Base-by-base conservation (phyloP, 2,113 vertebrate genomes). In the Cairina moschata region DNA sequence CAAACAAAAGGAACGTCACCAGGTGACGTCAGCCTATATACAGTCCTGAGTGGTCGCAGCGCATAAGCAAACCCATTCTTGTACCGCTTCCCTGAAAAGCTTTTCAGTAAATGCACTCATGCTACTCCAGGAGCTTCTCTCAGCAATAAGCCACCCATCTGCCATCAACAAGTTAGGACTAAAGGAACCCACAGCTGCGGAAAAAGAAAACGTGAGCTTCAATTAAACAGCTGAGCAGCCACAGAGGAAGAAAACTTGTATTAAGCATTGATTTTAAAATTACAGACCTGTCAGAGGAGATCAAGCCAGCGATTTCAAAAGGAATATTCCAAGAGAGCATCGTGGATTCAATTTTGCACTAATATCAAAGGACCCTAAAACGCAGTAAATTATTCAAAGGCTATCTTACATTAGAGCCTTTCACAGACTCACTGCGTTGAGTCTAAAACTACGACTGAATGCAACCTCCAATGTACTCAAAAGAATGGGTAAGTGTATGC, bases 401-500 rank as follows among this genome's bases (percentile, higher is more conserved):
- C 98, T 99, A 97, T 98, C 98, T 97, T 91, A 97, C 97, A 89
- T 97, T 98, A 98, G 98, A 99, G 98, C 98, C 98, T 98, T 98
- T 98, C 97, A 98, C 98, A 98, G 98, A 99, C 98, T 99, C 98
- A 98, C 98, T 95, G 98, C 97, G 98, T 98, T 98, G 98, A 98
- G 98, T 99, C 98, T 99, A 97, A 98, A 98, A 99, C 98, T 98
- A 99, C 98, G 99, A 99, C 99, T 99, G 99, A 99, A 99, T 99
- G 99, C 99, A 99, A 98, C 98, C 99, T 98, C 98, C 98, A 99
- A 99, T 99, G 99, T 99, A 97, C 99, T 99, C 99, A 99, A 99
- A 99, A 99, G 99, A 99, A 99, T 99, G 99, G 99, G 99, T 99
- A 99, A 99, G 99, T 99, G 98, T 95, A 96, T 95, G 96, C 91